phyloP scores from a whole-genome alignment of 1,140 invertebrate genomes.

The Papilio helenus region DNA sequence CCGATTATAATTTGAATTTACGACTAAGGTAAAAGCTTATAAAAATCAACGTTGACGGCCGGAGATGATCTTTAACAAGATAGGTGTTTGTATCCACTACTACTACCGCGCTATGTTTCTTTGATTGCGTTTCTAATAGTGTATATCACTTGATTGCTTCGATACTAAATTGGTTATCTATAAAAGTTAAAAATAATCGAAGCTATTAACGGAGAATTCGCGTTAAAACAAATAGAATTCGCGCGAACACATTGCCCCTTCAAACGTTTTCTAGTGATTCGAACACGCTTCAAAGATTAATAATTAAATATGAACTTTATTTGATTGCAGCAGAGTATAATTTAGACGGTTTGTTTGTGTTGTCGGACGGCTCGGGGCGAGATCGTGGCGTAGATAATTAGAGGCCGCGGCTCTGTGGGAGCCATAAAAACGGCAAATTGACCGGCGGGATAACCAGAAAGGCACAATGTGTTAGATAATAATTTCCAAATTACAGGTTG shows the following conservation, averaged over 20 bases:
- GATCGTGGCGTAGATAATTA: constrained; percentile 81
- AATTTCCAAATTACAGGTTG: constrained; percentile 83
- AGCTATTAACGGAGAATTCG: constrained; percentile 56
- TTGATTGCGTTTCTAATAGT: constrained; percentile 48
- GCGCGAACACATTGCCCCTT: constrained; percentile 69
- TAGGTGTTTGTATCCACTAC: constrained; percentile 49
- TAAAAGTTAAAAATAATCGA: constrained; percentile 53
- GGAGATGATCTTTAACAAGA: constrained; percentile 68
- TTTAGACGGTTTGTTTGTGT: constrained; percentile 41
- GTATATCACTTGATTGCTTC: constrained; percentile 25
- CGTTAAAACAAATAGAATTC: constrained; percentile 79
- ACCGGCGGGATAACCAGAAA: constrained; percentile 82
- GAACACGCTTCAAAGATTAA: constrained; percentile 49
- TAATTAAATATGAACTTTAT: constrained; percentile 50
- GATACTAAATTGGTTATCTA: constrained; percentile 9
- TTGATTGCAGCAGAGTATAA: constrained; percentile 47
- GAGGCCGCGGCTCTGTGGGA: constrained; percentile 79
- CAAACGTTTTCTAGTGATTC: constrained; percentile 79
- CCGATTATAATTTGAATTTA: constrained; percentile 79
- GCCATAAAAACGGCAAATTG: constrained; percentile 83
- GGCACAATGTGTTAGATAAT: constrained; percentile 83
- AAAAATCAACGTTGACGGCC: constrained; percentile 65
- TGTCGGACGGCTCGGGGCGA: constrained; percentile 65
- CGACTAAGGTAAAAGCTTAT: constrained; percentile 66
- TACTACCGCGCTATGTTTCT: constrained; percentile 50